These are phyloP conservation scores for Nerophis lumbriciformis DNA, from an alignment of 2,113 vertebrate species.

Conservation along the genomic window DNA sequence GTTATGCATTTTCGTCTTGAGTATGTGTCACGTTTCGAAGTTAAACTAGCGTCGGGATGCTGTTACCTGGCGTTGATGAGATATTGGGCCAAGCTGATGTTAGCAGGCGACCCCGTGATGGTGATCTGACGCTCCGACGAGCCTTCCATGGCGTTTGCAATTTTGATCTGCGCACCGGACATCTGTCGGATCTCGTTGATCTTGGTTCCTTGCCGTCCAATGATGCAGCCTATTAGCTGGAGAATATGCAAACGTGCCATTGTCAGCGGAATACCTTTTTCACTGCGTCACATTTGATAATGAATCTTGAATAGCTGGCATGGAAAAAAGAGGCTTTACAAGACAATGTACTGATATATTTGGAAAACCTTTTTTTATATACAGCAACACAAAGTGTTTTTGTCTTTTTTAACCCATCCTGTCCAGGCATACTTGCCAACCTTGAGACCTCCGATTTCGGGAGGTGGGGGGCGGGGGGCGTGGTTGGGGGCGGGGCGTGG, in stretches of 20 bases:
- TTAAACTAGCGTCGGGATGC: background rate
- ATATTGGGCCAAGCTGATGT: slow-evolving; percentile 99
- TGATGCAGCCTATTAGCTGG: slow-evolving; percentile 99
- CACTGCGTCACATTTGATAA: too few species aligned
- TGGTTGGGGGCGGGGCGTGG: too few species aligned
- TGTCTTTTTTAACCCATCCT: too few species aligned
- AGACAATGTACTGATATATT: too few species aligned
- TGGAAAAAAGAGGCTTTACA: too few species aligned
- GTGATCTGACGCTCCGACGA: slow-evolving; percentile 97
- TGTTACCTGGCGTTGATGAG: slow-evolving; percentile 98
- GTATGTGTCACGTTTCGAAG: background rate
- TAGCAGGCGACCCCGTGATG: slow-evolving; percentile 97
- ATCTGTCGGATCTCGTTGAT: slow-evolving; percentile 99
- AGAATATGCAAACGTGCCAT: slow-evolving; percentile 34
- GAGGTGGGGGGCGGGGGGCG: too few species aligned
- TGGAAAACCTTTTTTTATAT: too few species aligned
- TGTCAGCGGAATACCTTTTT: background rate
- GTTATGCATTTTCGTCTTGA: background rate
- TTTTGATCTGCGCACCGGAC: slow-evolving; percentile 99
- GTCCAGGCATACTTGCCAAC: too few species aligned
- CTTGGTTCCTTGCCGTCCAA: slow-evolving; percentile 98
- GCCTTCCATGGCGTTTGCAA: slow-evolving; percentile 95
- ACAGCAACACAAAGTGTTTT: too few species aligned
- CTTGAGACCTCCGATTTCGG: too few species aligned
- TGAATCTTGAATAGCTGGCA: too few species aligned